These are phyloP conservation scores for Acanthaster planci DNA, from an alignment of 35 echinoderm and acorn worm species.

Conservation along the genomic window DNA sequence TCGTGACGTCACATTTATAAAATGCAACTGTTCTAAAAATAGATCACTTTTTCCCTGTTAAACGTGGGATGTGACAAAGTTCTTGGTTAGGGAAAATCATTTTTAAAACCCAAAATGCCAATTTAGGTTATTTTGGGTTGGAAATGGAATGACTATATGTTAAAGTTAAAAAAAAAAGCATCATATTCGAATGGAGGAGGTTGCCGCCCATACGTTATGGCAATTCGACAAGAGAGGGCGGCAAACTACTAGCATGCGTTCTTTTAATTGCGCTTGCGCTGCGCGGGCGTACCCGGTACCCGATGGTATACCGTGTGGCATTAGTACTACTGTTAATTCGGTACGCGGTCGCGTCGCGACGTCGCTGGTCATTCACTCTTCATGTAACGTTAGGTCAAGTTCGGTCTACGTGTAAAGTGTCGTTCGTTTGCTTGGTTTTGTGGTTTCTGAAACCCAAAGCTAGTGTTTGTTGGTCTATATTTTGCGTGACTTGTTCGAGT, in stretches of 20 bases:
- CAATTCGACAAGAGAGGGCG: constrained; percentile 3
- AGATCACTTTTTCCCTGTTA: background rate
- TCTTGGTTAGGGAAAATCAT: too few species aligned
- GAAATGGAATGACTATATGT: too few species aligned
- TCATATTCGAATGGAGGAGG: too few species aligned
- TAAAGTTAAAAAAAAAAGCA: too few species aligned
- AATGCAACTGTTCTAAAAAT: constrained; percentile 19
- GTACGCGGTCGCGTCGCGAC: too few species aligned
- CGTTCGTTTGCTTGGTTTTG: background rate
- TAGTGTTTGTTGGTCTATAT: background rate
- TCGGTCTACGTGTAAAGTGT: too few species aligned
- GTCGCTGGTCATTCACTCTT: too few species aligned
- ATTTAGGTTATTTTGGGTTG: too few species aligned
- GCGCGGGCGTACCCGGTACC: background rate
- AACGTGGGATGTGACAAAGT: too few species aligned
- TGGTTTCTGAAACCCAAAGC: background rate
- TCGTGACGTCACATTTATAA: constrained; percentile 26
- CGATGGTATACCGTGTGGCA: background rate
- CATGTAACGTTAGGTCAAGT: too few species aligned
- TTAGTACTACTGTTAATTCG: background rate
- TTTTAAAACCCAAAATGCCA: too few species aligned
- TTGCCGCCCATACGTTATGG: too few species aligned
- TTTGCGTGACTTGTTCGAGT: background rate
- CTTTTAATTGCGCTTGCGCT: background rate
- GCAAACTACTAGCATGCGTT: background rate